A percentile compares a stretch with the other conserved stretches of the same genome.
Conservation (phyloP, 2,888 invertebrate species). For the Shargacucullia verbasci region DNA sequence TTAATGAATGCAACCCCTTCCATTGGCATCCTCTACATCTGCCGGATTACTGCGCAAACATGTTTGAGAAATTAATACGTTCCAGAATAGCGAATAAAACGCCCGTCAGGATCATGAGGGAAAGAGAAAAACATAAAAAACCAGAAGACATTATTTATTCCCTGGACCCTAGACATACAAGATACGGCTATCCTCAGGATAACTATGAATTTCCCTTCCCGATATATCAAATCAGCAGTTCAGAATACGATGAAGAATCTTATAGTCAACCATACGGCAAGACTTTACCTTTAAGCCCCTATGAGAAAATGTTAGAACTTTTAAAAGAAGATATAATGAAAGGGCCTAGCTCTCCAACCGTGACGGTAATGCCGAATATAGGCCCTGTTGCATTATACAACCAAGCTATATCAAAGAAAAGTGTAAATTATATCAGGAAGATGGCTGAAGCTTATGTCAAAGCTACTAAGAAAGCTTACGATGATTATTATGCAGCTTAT, state of each 20-base stretch:
- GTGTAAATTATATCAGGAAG: constrained; percentile 69
- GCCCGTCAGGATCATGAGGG: constrained; percentile 62
- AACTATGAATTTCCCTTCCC: constrained; percentile 14
- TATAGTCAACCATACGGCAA: constrained; percentile 9
- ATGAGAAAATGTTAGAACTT: constrained; percentile 69
- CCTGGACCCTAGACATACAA: constrained; percentile 1
- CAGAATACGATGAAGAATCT: constrained; percentile 18
- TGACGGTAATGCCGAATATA: constrained; percentile 68
- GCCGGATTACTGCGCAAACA: constrained; percentile 73
- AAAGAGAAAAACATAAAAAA: constrained; percentile 39
- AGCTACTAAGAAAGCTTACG: constrained; percentile 38
- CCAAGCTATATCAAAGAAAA: constrained; percentile 76
- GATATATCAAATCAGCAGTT: constrained; percentile 21
- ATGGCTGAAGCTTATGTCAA: constrained; percentile 66
- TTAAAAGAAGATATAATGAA: constrained; percentile 68
- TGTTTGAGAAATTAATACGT: constrained; percentile 73
- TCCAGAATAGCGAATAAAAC: constrained; percentile 56
- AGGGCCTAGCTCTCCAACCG: constrained; percentile 67
- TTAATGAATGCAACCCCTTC: constrained; percentile 78
- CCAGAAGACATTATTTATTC: not conserved
- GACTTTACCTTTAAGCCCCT: constrained; percentile 51
- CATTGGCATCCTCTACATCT: constrained; percentile 82
- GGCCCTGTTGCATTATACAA: constrained; percentile 76
- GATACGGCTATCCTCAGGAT: constrained; percentile 17
- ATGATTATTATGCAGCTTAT: constrained; percentile 45